Evolutionary conservation across 2,797 vertebrate genomes (phyloP), one percentile per base, ranked within the genome.

Genomic region (Mustela erminea): DNA sequence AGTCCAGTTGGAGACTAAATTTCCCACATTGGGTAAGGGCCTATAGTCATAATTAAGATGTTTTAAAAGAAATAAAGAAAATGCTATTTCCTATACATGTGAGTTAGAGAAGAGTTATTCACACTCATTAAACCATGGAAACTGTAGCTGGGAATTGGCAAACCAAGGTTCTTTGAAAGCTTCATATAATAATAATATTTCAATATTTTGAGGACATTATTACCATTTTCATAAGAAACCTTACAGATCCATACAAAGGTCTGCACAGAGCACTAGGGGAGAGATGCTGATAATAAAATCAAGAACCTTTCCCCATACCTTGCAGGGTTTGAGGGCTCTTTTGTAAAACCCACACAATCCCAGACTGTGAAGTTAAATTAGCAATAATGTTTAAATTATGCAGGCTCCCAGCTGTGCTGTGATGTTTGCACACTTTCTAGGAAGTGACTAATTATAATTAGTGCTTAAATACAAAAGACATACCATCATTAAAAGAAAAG

Each of bases 391-490:
- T 95, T 97, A 97, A 98, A 98, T 97, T 97, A 98, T 96, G 96
- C 96, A 93, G 97, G 95, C 89, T 96, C 88, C 96, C 95, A 92
- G 94, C 97, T 96, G 97, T 82, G 97, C 88, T 78, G 64, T 90
- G 97, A 90, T 97, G 97, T 98, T 97, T 98, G 97, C 93, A 97
- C 88, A 98, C 98, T 98, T 98, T 98, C 96, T 96, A 97, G 98
- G 96, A 98, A 97, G 95, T 95, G 96, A 95, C 92, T 97, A 97
- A 98, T 97, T 97, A 95, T 97, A 96, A 98, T 96, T 95, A 96
- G 93, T 12, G 41, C 91, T 97, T 95, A 93, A 96, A 97, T 92
- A 97, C 96, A 98, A 98, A 98, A 96, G 92, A 97, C 52, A 84
- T 77, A 88, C 82, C 14, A 14, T 95, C 95, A 74, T 84, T 95